Evolutionary conservation across 64 coral and sea anemone genomes (phyloP), one percentile per base, ranked within the genome.

Genomic region (Cladopsammia gracilis): DNA sequence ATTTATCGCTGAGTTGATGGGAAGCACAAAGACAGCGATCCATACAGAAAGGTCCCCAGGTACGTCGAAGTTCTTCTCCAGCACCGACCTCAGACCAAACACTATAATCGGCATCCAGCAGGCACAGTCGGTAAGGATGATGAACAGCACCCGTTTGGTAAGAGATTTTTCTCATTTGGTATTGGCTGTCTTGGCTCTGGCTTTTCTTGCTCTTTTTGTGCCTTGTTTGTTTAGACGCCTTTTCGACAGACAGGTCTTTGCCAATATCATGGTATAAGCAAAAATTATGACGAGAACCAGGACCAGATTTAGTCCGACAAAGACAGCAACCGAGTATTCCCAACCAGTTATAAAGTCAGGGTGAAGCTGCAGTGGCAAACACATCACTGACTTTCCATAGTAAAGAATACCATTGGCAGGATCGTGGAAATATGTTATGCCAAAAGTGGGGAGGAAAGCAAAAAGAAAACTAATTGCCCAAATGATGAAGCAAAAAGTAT

Each of bases 1-100:
- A 62, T 81, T 81, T 10, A 81, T 19, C 25, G 77, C 51, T 56
- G 77, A 56, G 26, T 81, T 81, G 34, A 81, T 81, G 22, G 77
- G 77, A 11, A 81, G 52, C 2, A 81, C 77, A 20, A 81, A 81
- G 1, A 81, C 77, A 12, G 77, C 77, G 10, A 81, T 81, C 77
- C 77, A 81, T 14, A 43, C 77, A 19, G 71, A 10, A 4, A 73
- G 71, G 43, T 73, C 71, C 9, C 42, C 44, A 16, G 13, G 13
- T 3, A 26, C 26, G 12, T 46, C 14, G 43, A 16, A 44, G 45
- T 44, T 14, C 43, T 47, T 73, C 3, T 73, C 9, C 12, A 73
- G 26, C 71, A 73, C 16, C 13, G 42, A 73, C 42, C 0, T 73
- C 26, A 73, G 43, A 15, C 71, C 71, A 7, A 73, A 5, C 12